Evolutionary conservation across 2,113 vertebrate species (phyloP).

Genomic region (Dermatemys mawii): DNA sequence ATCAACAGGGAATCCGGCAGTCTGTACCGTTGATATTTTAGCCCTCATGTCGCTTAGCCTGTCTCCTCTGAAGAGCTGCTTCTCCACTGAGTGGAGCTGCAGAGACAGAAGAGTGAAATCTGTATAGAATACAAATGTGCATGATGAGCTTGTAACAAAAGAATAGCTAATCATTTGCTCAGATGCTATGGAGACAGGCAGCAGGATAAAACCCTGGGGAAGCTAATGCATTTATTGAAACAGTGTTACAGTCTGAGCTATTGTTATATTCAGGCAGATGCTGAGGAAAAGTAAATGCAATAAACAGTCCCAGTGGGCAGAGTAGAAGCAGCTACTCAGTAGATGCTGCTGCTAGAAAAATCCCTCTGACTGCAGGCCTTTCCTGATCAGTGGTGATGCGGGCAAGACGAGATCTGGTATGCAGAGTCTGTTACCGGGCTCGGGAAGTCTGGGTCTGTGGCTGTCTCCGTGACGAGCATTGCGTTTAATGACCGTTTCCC

Average conservation of each 20-base stretch:
- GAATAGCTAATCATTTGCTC: background rate
- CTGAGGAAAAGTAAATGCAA: background rate
- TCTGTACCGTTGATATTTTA: background rate
- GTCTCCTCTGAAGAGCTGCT: background rate
- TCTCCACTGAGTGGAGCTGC: background rate
- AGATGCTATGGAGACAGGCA: background rate
- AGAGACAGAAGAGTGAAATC: background rate
- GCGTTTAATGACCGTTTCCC: background rate
- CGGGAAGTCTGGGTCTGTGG: background rate
- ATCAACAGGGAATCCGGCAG: background rate
- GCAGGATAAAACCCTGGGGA: background rate
- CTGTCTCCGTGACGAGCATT: rapidly evolving
- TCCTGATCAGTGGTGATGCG: background rate
- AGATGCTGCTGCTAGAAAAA: background rate
- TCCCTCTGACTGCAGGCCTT: background rate
- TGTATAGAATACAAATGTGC: background rate
- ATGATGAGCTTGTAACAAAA: background rate
- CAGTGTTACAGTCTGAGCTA: background rate
- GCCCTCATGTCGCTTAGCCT: background rate
- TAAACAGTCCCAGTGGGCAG: background rate
- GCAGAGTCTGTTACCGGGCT: background rate
- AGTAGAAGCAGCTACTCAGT: background rate
- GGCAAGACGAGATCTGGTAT: background rate
- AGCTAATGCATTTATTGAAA: background rate
- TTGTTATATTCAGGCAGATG: background rate